These are phyloP conservation scores for Hystrix brachyura DNA, from an alignment of 2,113 vertebrate genomes.

Conservation along the genomic window DNA sequence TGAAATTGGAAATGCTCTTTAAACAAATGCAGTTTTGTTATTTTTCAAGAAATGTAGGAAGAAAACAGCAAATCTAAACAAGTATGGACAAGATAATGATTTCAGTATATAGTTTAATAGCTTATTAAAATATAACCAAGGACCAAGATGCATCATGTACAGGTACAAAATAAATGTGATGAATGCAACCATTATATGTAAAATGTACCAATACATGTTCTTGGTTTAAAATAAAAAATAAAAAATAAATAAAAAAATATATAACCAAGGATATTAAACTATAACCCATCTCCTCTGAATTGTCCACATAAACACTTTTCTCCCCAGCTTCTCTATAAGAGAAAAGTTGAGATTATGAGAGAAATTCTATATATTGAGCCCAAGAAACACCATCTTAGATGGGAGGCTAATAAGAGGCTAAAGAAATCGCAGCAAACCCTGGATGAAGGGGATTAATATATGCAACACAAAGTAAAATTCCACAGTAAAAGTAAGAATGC, in stretches of 20 bases:
- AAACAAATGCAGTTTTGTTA: slow-evolving; percentile 51
- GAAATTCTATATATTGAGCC: background rate
- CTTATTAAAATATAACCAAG: background rate
- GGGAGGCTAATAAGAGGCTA: background rate
- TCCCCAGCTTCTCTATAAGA: background rate
- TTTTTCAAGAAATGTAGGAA: background rate
- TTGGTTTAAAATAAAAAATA: too few species aligned
- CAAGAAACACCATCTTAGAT: background rate
- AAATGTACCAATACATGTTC: too few species aligned
- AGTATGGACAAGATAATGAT: background rate
- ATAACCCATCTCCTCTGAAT: background rate
- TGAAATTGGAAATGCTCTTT: background rate
- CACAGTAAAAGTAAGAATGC: background rate
- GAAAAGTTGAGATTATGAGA: background rate
- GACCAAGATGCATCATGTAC: background rate
- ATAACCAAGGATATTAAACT: background rate
- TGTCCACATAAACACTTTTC: background rate
- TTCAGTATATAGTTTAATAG: slow-evolving; percentile 26
- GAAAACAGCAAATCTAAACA: background rate
- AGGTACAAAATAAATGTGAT: too few species aligned
- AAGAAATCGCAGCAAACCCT: background rate
- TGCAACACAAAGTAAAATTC: background rate
- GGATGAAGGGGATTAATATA: background rate
- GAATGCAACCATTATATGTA: too few species aligned
- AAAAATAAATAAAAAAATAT: background rate